Evolutionary conservation across 2,113 vertebrate species (phyloP), one percentile per base, ranked within the genome.

Genomic region (Opisthocomus hoazin): DNA sequence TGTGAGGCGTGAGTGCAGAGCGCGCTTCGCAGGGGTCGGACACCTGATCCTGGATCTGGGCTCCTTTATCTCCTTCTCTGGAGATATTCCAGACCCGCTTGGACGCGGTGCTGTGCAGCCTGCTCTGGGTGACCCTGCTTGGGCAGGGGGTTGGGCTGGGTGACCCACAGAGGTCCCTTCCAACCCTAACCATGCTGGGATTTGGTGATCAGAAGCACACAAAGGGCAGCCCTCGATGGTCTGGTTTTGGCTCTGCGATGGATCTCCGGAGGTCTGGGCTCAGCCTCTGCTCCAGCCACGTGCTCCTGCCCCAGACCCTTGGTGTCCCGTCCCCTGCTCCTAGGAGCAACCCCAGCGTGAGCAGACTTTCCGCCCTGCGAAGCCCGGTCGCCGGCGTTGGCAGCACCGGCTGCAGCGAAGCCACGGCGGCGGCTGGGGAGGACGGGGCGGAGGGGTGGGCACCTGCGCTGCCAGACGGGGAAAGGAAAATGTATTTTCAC

Each of bases 311-410:
- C 0, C 0, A n/a, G 45, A 45, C 45, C 60, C 48, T 19, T 0
- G 1, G 1, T 1, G 7, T 20, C 56, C 60, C 3, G 24, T 39
- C 32, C 60, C 56, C 34, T 3, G 2, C 24, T 26, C 48, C 41
- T 22, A 0, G 0, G 9, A 26, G n/a, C 1, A 13, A 5, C 48
- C 2, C 32, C 3, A 10, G 30, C 2, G 1, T 7, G 19, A 37
- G 50, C 26, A 10, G 19, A 0, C 24, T 9, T 5, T 14, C 48
- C 6, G 2, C 5, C 5, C 5, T 2, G 43, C 5, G 11, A 8
- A 17, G 43, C 24, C 24, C 37, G 29, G 24, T 14, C 79, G 7
- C 73, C 45, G 53, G n/a, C 8, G 41, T 45, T 41, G 1, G 3
- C 29, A 2, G 41, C 65, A 9, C 23, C 8, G 1, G 1, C 36